Percentiles rank a stretch among this genome's conserved stretches.
Conservation (phyloP, 2,888 invertebrate genomes). For the Cosmia trapezina region DNA sequence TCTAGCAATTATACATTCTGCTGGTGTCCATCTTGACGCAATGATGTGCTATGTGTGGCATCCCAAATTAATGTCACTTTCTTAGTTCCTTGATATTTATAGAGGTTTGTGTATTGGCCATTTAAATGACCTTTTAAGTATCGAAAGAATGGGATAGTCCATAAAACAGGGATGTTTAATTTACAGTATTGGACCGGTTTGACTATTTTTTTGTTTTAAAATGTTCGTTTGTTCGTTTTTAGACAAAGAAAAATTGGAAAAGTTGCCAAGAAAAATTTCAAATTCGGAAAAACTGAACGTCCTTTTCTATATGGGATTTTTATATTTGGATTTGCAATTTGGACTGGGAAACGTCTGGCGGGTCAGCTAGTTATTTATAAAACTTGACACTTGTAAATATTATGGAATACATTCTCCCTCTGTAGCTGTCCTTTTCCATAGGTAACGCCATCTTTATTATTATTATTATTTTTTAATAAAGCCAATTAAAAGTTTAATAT, state of each 20-base stretch:
- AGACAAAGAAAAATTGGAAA: no score
- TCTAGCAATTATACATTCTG: conserved; percentile 39
- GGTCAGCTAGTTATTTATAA: no score
- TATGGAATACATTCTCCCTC: background rate
- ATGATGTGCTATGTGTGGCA: conserved; percentile 6
- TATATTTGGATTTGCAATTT: no score
- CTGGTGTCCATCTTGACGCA: conserved; percentile 25
- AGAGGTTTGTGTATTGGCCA: background rate
- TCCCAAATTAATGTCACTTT: conserved; percentile 26
- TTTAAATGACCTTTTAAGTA: conserved; percentile 10
- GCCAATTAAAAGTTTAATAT: conserved; percentile 23
- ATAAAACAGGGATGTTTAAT: background rate
- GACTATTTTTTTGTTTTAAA: no score
- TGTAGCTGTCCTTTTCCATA: background rate
- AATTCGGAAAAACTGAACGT: no score
- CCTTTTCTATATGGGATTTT: no score
- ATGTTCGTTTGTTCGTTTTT: no score
- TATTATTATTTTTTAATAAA: background rate
- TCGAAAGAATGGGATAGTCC: background rate
- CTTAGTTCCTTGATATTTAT: conserved; percentile 30
- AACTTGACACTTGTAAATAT: background rate
- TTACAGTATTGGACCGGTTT: background rate
- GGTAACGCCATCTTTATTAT: background rate
- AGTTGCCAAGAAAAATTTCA: no score
- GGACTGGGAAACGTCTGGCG: no score